Evolutionary conservation across 2,888 invertebrate genomes (phyloP).

Genomic region (Caenorhabditis sp.): DNA sequence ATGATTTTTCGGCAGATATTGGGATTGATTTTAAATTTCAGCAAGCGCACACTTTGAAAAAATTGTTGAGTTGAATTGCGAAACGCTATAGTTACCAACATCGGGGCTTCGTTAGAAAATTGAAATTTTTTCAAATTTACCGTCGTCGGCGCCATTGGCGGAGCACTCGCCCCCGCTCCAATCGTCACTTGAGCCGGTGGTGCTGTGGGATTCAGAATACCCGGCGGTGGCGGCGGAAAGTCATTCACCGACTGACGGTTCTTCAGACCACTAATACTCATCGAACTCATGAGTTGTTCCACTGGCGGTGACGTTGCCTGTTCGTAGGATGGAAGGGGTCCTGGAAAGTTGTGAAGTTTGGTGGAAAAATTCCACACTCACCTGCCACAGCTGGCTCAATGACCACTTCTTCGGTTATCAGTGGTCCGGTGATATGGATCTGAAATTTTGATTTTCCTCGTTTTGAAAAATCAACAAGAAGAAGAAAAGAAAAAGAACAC

Average conservation of each 20-base stretch:
- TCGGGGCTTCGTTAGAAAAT: too few species aligned
- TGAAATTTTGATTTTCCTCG: background rate
- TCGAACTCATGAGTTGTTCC: conserved; percentile 30
- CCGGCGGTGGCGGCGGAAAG: conserved; percentile 40
- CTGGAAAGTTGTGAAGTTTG: too few species aligned
- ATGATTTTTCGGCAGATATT: too few species aligned
- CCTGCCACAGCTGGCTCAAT: conserved; percentile 23
- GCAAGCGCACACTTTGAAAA: too few species aligned
- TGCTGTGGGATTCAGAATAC: conserved; percentile 19
- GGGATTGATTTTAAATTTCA: too few species aligned
- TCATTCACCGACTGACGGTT: background rate
- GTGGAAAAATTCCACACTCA: too few species aligned
- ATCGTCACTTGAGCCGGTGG: conserved; percentile 11
- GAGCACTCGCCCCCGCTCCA: background rate
- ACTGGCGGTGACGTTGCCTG: conserved; percentile 57
- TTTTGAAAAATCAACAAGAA: background rate
- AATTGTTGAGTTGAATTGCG: too few species aligned
- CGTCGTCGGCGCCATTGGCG: background rate
- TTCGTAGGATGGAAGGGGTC: conserved; percentile 43
- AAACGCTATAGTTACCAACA: too few species aligned
- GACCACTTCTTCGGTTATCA: conserved; percentile 61
- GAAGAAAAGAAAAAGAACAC: background rate
- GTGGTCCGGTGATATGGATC: conserved; percentile 35
- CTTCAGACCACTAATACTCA: conserved; percentile 22
- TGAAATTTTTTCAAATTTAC: too few species aligned